Base-by-base conservation (phyloP, 2,113 vertebrate species). In the Oenanthe melanoleuca region DNA sequence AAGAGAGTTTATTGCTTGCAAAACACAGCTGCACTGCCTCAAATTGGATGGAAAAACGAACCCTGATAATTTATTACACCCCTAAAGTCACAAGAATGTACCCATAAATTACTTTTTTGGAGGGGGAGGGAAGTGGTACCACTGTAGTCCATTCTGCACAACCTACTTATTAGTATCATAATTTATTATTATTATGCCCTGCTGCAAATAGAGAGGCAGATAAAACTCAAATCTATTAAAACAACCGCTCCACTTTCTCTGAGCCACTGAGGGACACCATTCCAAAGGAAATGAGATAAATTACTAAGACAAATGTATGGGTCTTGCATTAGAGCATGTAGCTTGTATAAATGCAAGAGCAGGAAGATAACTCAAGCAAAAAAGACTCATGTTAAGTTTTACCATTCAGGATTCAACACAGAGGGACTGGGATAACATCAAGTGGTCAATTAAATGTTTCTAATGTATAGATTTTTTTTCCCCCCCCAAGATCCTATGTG, bases 131-230 rank as follows among this genome's bases (percentile, higher is more conserved):
- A 96, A 89, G 92, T 85, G 93, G 89, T 73, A 89, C 92, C 87
- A 81, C 95, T 63, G 57, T 82, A 92, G 45, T 96, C 95, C 94
- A 63, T 98, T 97, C 96, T 92, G 95, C 93, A 96, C 96, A 97
- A 95, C 95, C 91, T 97, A 96, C 98, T 98, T 97, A 98, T 98
- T 98, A 98, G 97, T 95, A 91, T 89, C 71, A 81, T 97, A 98
- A 98, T 98, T 98, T 98, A 98, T 97, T 96, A 97, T 98, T 97
- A 98, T 98, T 96, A 96, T 89, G 94, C 94, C 86, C 95, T 85
- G 95, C 96, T 95, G 96, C 96, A 96, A 97, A 97, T 96, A 93
- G 52, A 59, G 94, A 95, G 90, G 96, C 97, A 97, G 97, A 97
- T 97, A 98, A 98, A 97, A 98, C 95, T 97, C 97, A 97, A 97